phyloP scores from a whole-genome alignment of 2,113 vertebrate genomes.

The Actenoides lindsayi region DNA sequence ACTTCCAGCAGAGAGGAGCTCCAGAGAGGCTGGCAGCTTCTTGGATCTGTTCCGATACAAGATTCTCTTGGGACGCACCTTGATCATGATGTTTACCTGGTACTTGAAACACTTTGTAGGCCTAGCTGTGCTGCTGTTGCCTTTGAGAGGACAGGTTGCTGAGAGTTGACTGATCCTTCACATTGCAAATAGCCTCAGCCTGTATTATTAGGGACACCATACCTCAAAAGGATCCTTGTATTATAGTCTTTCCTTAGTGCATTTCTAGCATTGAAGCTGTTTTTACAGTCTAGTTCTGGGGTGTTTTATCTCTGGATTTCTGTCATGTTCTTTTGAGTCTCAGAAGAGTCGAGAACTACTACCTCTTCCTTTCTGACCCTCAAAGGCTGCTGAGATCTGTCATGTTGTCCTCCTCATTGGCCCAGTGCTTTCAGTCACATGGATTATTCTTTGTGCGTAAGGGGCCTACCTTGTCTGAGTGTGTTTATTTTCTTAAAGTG shows the following conservation, averaged over 20 bases:
- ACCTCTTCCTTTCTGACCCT: not conserved
- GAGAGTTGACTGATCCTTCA: not conserved
- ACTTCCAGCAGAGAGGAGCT: conserved; percentile 44
- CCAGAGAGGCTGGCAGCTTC: conserved; percentile 62
- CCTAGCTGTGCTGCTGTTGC: not conserved
- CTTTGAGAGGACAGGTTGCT: not conserved
- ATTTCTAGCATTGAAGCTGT: not conserved
- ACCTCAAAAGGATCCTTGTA: not conserved
- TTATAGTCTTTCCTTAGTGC: not conserved
- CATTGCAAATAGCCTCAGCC: not conserved
- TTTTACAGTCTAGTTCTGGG: not conserved
- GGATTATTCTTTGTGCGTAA: not conserved
- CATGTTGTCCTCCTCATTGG: not conserved
- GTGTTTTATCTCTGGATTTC: not conserved
- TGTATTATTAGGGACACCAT: not conserved
- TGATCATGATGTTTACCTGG: conserved; percentile 85
- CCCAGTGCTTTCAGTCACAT: not conserved
- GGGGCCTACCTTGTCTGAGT: not conserved
- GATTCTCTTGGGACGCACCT: conserved; percentile 78
- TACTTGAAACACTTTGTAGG: conserved; percentile 40
- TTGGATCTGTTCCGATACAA: conserved; percentile 77
- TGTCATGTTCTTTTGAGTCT: not conserved
- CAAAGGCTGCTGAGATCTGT: not conserved
- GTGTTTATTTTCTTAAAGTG: not conserved
- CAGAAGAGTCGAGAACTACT: not conserved